Base-by-base conservation (phyloP, 2,888 invertebrate genomes). In the Meganola albula region DNA sequence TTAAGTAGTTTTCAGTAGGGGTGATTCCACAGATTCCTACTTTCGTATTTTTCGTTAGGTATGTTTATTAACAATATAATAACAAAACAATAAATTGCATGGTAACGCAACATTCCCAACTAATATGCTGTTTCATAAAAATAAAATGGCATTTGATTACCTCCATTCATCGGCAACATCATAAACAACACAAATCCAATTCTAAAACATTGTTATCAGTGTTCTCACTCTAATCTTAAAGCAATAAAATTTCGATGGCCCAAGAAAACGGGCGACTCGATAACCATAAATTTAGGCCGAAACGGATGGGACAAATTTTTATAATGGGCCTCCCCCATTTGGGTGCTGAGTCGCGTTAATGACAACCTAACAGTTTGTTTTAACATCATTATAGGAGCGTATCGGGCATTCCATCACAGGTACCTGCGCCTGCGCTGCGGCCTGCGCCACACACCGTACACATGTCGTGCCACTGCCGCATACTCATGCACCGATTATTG, bases 241-340 rank as follows among this genome's bases (percentile, higher is more conserved):
- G 78, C 70, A 82, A 84, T 83, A 84, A 84, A 85, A 83, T 70
- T 70, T 73, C 70, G 70, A 80, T 72, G 72, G 74, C 59, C 67
- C 56, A 74, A 76, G 75, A 74, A 76, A 79, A 78, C 80, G 74
- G 73, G 63, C 73, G 73, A 58, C 66, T 72, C 79, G 84, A 84
- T 83, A 82, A 83, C 74, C 76, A 85, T 85, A 85, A 85, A 84
- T 85, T 83, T 70, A 68, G 66, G 64, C 68, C 76, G 79, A 75
- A 83, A 76, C 79, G 85, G 84, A 84, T 80, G 84, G 79, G 85
- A 85, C 85, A 85, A 85, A 85, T 85, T 84, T 85, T 83, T 84
- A 83, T 83, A 84, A 85, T 85, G 83, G 80, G 65, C 66, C 75
- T 75, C 72, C 74, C 75, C 80, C 79, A 83, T 82, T 82, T 79